phyloP scores from a whole-genome alignment of 2,888 invertebrate species.

The Drosophila setosimentum region DNA sequence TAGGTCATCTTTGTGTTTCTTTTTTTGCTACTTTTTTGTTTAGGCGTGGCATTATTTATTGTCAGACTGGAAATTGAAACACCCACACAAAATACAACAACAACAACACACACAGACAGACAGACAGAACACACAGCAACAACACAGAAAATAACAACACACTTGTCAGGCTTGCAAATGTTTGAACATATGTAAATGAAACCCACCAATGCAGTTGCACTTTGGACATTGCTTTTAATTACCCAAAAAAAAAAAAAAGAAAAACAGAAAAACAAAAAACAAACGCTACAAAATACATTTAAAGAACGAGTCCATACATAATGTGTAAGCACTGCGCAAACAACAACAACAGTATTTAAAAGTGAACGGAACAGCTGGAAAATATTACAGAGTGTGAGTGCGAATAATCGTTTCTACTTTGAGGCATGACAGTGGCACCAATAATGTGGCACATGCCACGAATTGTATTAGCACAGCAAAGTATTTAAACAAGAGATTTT shows the following conservation, averaged over 20 bases:
- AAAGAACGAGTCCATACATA: constrained; percentile 56
- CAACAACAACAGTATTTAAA: constrained; percentile 43
- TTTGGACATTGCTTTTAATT: constrained; percentile 76
- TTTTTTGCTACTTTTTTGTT: not conserved
- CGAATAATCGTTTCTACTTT: not conserved
- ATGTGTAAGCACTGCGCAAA: constrained; percentile 39
- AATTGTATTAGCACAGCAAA: not conserved
- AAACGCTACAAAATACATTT: constrained; percentile 18
- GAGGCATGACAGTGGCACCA: constrained; percentile 17
- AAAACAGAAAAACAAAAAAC: constrained; percentile 8
- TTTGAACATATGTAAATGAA: constrained; percentile 73
- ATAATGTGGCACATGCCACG: constrained; percentile 1
- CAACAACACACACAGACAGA: constrained; percentile 58
- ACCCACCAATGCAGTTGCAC: constrained; percentile 75
- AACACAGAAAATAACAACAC: constrained; percentile 14
- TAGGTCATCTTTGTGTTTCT: constrained; percentile 47
- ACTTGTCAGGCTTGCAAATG: constrained; percentile 57
- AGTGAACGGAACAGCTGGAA: constrained; percentile 58
- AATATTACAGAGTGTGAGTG: constrained; percentile 4
- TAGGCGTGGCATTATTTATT: constrained; percentile 57
- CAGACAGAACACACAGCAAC: constrained; percentile 23
- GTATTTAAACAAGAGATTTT: not conserved
- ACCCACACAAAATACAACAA: constrained; percentile 55
- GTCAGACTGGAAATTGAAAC: constrained; percentile 71
- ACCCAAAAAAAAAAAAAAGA: constrained; percentile 51